Evolutionary conservation across 1,140 invertebrate species (phyloP).

Genomic region (Bombus confusus): DNA sequence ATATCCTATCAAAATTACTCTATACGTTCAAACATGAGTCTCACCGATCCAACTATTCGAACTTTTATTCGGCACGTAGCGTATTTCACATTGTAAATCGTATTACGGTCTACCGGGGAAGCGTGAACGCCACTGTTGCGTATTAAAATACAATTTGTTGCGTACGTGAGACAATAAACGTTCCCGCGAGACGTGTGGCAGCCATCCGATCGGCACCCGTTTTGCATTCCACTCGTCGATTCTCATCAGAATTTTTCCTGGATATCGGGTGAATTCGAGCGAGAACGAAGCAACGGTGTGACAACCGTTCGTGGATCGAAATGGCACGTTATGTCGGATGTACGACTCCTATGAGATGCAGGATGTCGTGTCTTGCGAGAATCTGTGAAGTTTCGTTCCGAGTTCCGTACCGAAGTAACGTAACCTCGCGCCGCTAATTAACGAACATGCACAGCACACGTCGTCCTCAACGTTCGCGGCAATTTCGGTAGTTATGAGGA

Average conservation of each 20-base stretch:
- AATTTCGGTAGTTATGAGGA: conserved; percentile 2
- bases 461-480: background rate
- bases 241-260: conserved; percentile 9
- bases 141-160: conserved; percentile 45
- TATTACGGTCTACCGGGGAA: background rate
- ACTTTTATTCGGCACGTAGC: background rate
- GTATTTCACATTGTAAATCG: background rate
- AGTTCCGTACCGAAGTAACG: background rate
- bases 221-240: background rate
- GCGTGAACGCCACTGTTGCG: background rate
- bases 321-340: background rate
- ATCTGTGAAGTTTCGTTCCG: background rate
- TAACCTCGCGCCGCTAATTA: conserved; percentile 16
- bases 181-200: background rate
- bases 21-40: background rate
- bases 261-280: background rate
- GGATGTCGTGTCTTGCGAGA: conserved; percentile 12
- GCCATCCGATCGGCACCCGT: background rate
- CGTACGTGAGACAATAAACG: conserved; percentile 18
- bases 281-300: too few species aligned
- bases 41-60: background rate
- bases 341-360: too few species aligned
- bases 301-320: background rate
- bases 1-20: background rate
- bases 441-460: conserved; percentile 9